These are phyloP conservation scores for Spheniscus mendiculus DNA, from an alignment of 2,113 vertebrate genomes.

Conservation along the genomic window DNA sequence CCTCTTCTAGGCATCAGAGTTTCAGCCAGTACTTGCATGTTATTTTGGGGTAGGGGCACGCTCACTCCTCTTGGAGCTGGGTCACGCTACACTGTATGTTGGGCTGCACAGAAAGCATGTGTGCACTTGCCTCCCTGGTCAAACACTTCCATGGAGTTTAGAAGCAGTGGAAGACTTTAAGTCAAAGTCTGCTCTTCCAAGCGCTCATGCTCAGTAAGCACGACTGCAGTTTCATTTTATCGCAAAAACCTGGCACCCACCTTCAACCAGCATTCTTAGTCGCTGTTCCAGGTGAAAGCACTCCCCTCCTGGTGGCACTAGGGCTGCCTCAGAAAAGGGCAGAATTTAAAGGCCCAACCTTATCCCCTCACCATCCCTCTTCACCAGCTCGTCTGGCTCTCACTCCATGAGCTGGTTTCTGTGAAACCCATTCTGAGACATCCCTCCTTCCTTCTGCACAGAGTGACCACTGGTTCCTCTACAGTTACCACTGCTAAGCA, in stretches of 20 bases:
- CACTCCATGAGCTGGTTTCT: not conserved
- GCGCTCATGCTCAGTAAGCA: not conserved
- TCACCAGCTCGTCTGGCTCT: not conserved
- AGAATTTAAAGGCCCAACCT: not conserved
- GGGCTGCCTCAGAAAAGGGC: not conserved
- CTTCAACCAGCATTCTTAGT: not conserved
- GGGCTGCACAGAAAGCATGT: not conserved
- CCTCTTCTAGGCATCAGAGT: not conserved
- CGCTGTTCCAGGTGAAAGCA: not conserved
- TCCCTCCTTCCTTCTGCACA: not conserved
- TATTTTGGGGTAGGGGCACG: not conserved
- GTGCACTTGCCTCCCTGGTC: no score
- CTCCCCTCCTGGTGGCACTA: not conserved
- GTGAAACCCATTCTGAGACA: not conserved
- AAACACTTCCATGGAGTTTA: not conserved
- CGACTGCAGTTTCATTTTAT: not conserved
- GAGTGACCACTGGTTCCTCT: not conserved
- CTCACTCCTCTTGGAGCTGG: not conserved
- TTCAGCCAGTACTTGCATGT: not conserved
- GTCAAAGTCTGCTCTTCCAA: not conserved
- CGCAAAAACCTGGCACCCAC: not conserved
- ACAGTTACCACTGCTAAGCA: no score
- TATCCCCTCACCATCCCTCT: not conserved
- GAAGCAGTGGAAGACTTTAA: not conserved
- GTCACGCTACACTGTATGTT: fast-evolving